A percentile compares a stretch with the other conserved stretches of the same genome.
phyloP scores from a whole-genome alignment of 2,797 vertebrate genomes.

The Sandelia bainsii region DNA sequence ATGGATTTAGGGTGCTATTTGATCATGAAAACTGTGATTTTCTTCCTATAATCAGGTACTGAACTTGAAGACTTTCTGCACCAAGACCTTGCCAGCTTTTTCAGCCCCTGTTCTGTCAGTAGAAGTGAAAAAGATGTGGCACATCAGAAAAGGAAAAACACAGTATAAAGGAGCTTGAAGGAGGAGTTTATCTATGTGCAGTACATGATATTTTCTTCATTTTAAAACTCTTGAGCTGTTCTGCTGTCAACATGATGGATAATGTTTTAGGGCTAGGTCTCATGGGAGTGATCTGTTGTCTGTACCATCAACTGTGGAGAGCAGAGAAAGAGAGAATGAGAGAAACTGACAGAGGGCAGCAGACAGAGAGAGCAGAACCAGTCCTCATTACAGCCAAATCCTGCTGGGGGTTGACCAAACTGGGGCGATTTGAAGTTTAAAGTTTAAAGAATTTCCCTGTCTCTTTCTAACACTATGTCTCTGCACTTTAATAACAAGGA shows the following conservation, averaged over 20 bases:
- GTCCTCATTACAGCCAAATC: constrained; percentile 77
- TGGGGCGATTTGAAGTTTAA: constrained; percentile 73
- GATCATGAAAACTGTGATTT: constrained; percentile 38
- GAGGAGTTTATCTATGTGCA: constrained; percentile 72
- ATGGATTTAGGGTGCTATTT: constrained; percentile 63
- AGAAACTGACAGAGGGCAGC: constrained; percentile 72
- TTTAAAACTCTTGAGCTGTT: constrained; percentile 71
- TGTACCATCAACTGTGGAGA: constrained; percentile 70
- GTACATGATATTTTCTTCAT: constrained; percentile 77
- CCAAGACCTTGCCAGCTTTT: constrained; percentile 10
- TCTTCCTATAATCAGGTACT: constrained; percentile 8
- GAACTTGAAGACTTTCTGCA: constrained; percentile 22
- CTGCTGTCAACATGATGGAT: constrained; percentile 78
- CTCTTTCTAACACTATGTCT: constrained; percentile 50
- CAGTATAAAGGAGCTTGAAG: constrained; percentile 41
- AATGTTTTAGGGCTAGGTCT: constrained; percentile 76
- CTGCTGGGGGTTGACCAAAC: constrained; percentile 74
- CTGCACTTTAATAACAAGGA: constrained; percentile 70
- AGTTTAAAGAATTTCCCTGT: constrained; percentile 71
- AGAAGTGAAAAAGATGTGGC: constrained; percentile 43
- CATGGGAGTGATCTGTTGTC: constrained; percentile 81
- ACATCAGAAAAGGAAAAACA: constrained; percentile 36
- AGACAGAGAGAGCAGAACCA: constrained; percentile 59
- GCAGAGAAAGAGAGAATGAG: constrained; percentile 58
- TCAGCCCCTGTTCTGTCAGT: constrained; percentile 43